phyloP scores from a whole-genome alignment of 1,140 invertebrate species.

The Procambarus clarkii region DNA sequence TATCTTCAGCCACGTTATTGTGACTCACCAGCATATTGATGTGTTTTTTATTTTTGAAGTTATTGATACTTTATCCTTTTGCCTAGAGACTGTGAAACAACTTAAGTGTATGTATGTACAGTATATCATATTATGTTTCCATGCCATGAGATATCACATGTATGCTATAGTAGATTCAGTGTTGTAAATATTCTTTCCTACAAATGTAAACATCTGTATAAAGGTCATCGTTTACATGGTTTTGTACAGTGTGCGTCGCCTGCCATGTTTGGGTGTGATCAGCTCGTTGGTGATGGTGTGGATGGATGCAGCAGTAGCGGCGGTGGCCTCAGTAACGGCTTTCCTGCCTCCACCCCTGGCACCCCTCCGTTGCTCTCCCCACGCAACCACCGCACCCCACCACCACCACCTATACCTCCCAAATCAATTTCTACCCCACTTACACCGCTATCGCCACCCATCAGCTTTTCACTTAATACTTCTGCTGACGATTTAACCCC shows the following conservation, averaged over 20 bases:
- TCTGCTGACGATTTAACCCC: conserved; percentile 68
- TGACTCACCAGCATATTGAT: no score
- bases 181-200: conserved; percentile 73
- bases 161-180: not conserved
- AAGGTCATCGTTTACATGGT: conserved; percentile 75
- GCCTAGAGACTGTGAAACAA: not conserved
- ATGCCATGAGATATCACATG: no score
- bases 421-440: conserved; percentile 72
- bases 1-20: no score
- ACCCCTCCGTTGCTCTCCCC: conserved; percentile 76
- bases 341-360: conserved; percentile 79
- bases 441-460: conserved; percentile 68
- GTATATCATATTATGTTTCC: no score
- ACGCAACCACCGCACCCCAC: conserved; percentile 59
- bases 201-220: conserved; percentile 74
- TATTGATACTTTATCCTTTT: no score
- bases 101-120: not conserved
- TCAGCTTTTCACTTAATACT: conserved; percentile 57
- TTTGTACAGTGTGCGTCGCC: conserved; percentile 76
- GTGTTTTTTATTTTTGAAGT: no score
- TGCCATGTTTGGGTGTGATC: conserved; percentile 73
- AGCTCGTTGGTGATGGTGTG: conserved; percentile 64
- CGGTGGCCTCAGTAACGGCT: conserved; percentile 77
- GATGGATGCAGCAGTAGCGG: conserved; percentile 67
- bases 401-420: conserved; percentile 74